Evolutionary conservation across 1,140 invertebrate genomes (phyloP).

Genomic region (Listronotus oregonensis): DNA sequence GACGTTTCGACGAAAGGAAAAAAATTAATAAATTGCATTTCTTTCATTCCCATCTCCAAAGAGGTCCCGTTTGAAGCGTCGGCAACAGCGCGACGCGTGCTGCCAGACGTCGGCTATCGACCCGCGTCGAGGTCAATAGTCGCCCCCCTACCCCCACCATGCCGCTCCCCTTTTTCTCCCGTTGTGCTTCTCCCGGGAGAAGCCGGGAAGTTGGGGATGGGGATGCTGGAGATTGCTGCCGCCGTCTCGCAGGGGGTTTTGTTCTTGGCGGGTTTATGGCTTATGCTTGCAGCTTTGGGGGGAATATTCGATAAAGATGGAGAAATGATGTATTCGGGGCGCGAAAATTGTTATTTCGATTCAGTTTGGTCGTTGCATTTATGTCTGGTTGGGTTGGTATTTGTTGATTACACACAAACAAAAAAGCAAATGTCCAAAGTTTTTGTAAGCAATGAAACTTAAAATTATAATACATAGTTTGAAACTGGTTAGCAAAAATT

Average conservation of each 20-base stretch:
- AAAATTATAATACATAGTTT: too few relatives aligned
- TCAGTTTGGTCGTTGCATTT: conserved; percentile 1
- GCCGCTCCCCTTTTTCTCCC: conserved; percentile 14
- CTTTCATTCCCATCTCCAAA: too few relatives aligned
- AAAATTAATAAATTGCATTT: too few relatives aligned
- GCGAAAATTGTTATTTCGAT: conserved; percentile 20
- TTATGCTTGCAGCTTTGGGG: conserved; percentile 20
- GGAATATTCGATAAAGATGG: conserved; percentile 25
- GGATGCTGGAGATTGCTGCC: conserved; percentile 15
- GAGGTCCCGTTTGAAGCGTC: not conserved
- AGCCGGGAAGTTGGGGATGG: conserved; percentile 4
- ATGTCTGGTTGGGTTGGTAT: too few relatives aligned
- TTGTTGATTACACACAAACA: too few relatives aligned
- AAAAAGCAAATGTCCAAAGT: too few relatives aligned
- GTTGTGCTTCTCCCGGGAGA: conserved; percentile 14
- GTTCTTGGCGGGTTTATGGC: conserved; percentile 23
- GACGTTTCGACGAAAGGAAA: too few relatives aligned
- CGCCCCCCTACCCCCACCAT: conserved; percentile 13
- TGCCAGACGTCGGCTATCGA: conserved; percentile 34
- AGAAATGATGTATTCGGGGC: conserved; percentile 9
- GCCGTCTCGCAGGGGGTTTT: conserved; percentile 22
- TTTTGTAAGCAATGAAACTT: too few relatives aligned
- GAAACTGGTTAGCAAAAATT: too few relatives aligned
- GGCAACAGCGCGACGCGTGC: conserved; percentile 21
- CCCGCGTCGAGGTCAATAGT: conserved; percentile 33